Conservation (phyloP, 2,113 vertebrate species). For the Gymnorhina tibicen region DNA sequence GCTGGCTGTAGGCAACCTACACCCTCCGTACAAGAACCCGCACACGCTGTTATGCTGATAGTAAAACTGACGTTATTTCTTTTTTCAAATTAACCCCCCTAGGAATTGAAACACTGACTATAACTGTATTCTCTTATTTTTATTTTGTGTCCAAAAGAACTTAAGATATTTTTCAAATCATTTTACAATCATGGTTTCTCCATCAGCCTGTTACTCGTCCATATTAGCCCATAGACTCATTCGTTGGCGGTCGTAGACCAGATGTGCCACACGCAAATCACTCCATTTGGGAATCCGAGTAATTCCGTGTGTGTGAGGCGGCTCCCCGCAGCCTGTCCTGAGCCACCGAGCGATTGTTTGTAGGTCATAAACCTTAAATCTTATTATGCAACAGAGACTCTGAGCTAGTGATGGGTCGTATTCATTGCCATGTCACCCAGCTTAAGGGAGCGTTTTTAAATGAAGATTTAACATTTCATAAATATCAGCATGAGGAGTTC, state of each 20-base stretch:
- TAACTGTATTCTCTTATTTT: constrained; percentile 1
- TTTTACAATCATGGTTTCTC: constrained; percentile 58
- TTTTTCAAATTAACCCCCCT: not conserved
- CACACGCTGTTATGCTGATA: not conserved
- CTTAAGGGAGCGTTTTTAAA: not conserved
- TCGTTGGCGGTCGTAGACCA: not conserved
- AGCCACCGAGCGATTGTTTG: not conserved
- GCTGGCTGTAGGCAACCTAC: not conserved
- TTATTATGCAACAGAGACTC: not conserved
- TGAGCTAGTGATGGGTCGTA: not conserved
- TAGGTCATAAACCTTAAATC: constrained; percentile 33
- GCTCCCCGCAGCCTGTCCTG: not conserved
- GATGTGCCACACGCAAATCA: constrained; percentile 16
- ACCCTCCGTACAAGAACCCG: constrained; percentile 2
- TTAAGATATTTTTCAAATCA: constrained; percentile 34
- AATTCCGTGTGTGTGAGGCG: not conserved
- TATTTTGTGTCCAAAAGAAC: constrained; percentile 10
- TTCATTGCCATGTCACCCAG: constrained; percentile 37
- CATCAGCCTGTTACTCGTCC: constrained; percentile 55
- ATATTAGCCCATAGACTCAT: constrained; percentile 58
- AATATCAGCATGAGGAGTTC: not conserved
- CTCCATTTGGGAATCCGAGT: not conserved
- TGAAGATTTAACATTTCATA: not conserved
- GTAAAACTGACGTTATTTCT: not conserved
- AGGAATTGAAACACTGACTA: not conserved